These are phyloP conservation scores for Ephestia elutella DNA, from an alignment of 1,140 invertebrate species.

Conservation along the genomic window DNA sequence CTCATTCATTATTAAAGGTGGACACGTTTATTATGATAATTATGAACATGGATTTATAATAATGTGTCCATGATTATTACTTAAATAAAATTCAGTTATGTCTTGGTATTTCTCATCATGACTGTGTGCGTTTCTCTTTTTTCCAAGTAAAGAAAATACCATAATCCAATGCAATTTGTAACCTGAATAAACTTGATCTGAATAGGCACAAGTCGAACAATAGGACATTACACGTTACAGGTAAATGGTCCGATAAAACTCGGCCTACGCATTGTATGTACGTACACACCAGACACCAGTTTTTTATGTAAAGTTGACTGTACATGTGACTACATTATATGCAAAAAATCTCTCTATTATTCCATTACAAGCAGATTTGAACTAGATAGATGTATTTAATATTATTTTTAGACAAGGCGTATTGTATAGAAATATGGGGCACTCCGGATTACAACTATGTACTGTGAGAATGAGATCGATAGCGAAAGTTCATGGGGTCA, in stretches of 20 bases:
- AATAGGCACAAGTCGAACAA: constrained; percentile 25
- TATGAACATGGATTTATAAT: no score
- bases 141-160: constrained; percentile 13
- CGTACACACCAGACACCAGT: background rate
- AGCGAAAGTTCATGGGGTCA: background rate
- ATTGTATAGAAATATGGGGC: no score
- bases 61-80: no score
- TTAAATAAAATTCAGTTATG: no score
- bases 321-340: background rate
- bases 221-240: constrained; percentile 30
- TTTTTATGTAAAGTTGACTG: background rate
- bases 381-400: no score
- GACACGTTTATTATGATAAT: background rate
- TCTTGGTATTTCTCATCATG: background rate
- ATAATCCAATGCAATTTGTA: constrained; percentile 26
- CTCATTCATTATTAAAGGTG: background rate
- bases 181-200: constrained; percentile 24
- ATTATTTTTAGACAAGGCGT: no score
- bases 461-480: no score
- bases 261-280: constrained; percentile 25
- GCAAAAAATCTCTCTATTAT: background rate
- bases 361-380: background rate
- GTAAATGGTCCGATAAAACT: constrained; percentile 30
- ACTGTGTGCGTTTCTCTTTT: background rate
- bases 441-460: no score